Evolutionary conservation across 92 coral and sea anemone species (phyloP).

Genomic region (Virgularia gustaviana): DNA sequence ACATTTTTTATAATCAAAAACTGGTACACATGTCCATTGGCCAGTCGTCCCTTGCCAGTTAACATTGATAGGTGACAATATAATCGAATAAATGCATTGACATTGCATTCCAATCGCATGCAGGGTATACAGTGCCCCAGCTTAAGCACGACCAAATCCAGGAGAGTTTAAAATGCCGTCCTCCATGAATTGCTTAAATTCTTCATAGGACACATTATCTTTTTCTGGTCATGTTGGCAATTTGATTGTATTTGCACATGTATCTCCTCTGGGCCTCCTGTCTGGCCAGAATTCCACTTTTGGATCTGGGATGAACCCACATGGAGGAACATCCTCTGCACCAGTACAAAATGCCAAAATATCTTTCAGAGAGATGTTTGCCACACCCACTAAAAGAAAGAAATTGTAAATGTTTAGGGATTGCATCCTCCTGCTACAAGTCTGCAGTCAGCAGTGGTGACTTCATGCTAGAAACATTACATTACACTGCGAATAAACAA

Average conservation of each 20-base stretch:
- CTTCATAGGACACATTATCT: conserved; percentile 37
- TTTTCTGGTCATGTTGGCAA: conserved; percentile 47
- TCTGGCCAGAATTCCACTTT: conserved; percentile 38
- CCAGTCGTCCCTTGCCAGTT: no score
- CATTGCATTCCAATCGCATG: not conserved
- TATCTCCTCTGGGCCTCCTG: conserved; percentile 44
- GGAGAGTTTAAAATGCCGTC: conserved; percentile 49
- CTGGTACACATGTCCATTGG: no score
- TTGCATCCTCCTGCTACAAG: no score
- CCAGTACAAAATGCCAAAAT: conserved; percentile 17
- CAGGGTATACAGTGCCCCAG: conserved; percentile 10
- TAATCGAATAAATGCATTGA: no score
- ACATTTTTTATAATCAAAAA: no score
- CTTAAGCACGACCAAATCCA: conserved; percentile 40
- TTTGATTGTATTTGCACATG: conserved; percentile 47
- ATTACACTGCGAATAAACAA: no score
- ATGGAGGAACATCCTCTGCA: conserved; percentile 39
- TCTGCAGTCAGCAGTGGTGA: no score
- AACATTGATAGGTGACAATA: no score
- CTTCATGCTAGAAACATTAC: no score
- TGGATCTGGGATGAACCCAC: conserved; percentile 39
- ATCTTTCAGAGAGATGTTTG: conserved; percentile 27
- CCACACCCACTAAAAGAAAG: conserved; percentile 24
- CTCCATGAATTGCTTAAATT: conserved; percentile 35
- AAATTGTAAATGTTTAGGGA: not conserved